A percentile compares a stretch with the other conserved stretches of the same genome.
Conservation (phyloP, 2,797 vertebrate genomes). For the Oceanodroma leucorhoa region DNA sequence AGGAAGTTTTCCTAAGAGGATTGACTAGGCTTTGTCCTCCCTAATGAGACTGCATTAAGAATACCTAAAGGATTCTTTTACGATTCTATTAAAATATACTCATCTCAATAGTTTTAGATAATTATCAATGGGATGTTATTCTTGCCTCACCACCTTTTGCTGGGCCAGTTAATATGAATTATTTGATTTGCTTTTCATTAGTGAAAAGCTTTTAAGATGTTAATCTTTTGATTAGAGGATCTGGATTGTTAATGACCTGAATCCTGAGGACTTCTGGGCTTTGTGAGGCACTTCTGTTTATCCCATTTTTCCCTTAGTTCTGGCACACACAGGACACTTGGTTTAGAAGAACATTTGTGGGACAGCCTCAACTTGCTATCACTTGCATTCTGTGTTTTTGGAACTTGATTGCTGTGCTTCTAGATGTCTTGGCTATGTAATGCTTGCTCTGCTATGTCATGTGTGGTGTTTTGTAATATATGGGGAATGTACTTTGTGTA, state of each 20-base stretch:
- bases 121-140: not conserved
- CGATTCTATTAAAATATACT: slow-evolving; percentile 22
- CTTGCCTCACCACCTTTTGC: not conserved
- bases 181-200: not conserved
- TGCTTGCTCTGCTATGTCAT: not conserved
- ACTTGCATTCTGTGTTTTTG: not conserved
- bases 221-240: slow-evolving; percentile 49
- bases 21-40: not conserved
- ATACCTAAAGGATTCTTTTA: slow-evolving; percentile 3
- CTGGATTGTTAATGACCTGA: slow-evolving; percentile 21
- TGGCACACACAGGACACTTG: not conserved
- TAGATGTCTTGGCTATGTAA: not conserved
- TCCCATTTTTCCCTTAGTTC: not conserved
- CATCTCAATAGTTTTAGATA: not conserved
- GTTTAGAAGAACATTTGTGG: not conserved
- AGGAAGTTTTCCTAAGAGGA: slow-evolving; percentile 6
- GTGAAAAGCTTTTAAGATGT: slow-evolving; percentile 15
- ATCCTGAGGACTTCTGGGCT: not conserved
- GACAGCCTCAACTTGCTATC: not conserved
- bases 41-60: not conserved
- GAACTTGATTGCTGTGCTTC: not conserved
- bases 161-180: not conserved
- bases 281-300: not conserved
- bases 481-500: not conserved
- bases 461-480: not conserved